These are phyloP conservation scores for Stenichneumon culpator DNA, from an alignment of 2,888 invertebrate genomes.

Conservation along the genomic window DNA sequence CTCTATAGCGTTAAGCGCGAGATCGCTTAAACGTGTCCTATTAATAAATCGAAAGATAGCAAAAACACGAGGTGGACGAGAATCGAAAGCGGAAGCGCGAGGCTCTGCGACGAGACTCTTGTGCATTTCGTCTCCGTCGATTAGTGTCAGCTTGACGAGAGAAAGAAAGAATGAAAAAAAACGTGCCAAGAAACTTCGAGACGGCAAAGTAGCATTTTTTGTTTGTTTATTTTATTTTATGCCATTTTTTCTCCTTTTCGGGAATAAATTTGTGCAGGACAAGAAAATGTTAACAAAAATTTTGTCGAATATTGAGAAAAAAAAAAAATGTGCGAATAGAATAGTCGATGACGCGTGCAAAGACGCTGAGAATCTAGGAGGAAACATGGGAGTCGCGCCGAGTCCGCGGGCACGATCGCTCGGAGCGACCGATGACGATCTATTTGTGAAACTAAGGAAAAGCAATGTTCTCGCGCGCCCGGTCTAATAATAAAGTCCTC, in stretches of 20 bases:
- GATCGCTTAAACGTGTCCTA: conserved; percentile 24
- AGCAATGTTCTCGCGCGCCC: conserved; percentile 64
- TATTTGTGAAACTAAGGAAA: conserved; percentile 74
- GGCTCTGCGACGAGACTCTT: conserved; percentile 5
- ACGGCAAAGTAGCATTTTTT: background rate
- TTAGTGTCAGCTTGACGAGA: background rate
- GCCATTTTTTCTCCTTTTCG: background rate
- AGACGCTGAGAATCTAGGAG: too few relatives aligned
- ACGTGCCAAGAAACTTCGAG: background rate
- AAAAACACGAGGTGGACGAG: conserved; percentile 8
- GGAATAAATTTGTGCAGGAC: background rate
- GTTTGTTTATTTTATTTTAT: background rate
- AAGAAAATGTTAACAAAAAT: too few relatives aligned
- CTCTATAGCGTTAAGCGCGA: conserved; percentile 8
- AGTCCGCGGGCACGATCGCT: background rate
- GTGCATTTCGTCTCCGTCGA: background rate
- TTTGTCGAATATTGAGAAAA: too few relatives aligned
- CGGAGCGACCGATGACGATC: conserved; percentile 65
- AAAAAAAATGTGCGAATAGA: background rate
- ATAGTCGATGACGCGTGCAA: conserved; percentile 5
- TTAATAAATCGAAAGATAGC: conserved; percentile 51
- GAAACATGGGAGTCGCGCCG: too few relatives aligned
- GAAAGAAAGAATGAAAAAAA: background rate
- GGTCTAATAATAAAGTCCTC: conserved; percentile 68
- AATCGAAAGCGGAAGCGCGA: conserved; percentile 20